Percentiles rank a stretch among this genome's conserved stretches.
Conservation (phyloP, 2,888 invertebrate genomes). For the Strigamia maritima region DNA sequence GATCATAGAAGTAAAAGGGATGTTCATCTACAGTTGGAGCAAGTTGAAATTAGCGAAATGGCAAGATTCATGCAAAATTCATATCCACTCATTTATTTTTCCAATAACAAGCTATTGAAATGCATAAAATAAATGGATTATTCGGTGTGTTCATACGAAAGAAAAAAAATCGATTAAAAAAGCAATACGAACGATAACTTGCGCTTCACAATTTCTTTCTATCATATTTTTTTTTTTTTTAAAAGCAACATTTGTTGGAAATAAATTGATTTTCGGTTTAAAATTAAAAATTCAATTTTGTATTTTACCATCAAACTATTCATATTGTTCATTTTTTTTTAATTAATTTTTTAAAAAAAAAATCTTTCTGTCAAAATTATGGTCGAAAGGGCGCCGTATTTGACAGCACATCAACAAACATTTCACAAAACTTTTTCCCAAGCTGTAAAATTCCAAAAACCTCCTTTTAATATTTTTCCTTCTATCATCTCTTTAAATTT, state of each 20-base stretch:
- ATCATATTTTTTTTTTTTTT: background rate
- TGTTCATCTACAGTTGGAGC: background rate
- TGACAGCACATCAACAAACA: background rate
- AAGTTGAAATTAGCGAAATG: background rate
- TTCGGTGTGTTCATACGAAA: background rate
- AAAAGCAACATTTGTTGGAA: background rate
- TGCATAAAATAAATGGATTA: slow-evolving; percentile 27
- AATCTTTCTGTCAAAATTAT: background rate
- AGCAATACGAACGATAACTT: background rate
- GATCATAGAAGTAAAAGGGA: background rate
- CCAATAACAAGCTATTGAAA: slow-evolving; percentile 27
- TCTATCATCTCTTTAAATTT: too few species aligned
- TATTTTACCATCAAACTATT: background rate
- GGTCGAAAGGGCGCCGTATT: background rate
- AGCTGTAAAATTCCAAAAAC: background rate
- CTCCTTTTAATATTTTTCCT: background rate
- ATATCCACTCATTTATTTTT: slow-evolving; percentile 25
- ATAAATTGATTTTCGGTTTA: background rate
- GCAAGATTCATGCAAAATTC: slow-evolving; percentile 33
- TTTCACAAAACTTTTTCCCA: background rate
- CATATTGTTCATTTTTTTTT: background rate
- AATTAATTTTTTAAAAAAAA: too few species aligned
- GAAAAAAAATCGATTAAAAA: slow-evolving; percentile 7
- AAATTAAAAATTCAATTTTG: too few species aligned
- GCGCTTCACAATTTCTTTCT: background rate